Base-by-base conservation (phyloP, 2,113 vertebrate species). In the Lipophrys pholis region DNA sequence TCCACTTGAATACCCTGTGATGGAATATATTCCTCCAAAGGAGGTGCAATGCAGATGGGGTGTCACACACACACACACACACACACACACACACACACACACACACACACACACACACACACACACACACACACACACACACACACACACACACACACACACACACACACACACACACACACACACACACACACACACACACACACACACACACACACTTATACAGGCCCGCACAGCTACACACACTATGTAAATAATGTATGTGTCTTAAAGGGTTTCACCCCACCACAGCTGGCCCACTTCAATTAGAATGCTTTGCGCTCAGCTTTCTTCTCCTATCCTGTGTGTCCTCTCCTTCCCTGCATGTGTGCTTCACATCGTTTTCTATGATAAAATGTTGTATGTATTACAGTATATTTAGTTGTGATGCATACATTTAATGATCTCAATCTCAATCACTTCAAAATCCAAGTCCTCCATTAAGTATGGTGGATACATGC, bases 251-350 rank as follows among this genome's bases (percentile, higher is more conserved):
- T 94, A 93, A 93, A 94, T 94, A 93, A 94, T 93, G 87, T 83
- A 94, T 90, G 82, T 83, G 75, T 90, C 90, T 94, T 93, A 92
- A 93, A 94, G 91, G 86, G 85, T 92, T 90, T 90, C 84, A 78
- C 83, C 79, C 80, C 67, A 72, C 81, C 83, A 80, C 86, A 80
- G 82, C 82, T 91, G 88, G 87, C 92, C 92, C 89, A 89, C 77
- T 92, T 93, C 91, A 94, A 92, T 92, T 91, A 93, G 75, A 87
- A 85, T 50, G 39, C 78, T 65, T 83, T 74, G 75, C 81, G 53
- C 83, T 86, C 70, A 52, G 69, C 67, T 64, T 60, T 86, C 17
- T 53, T 40, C 41, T 75, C 61, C 39, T 63, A 56, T 53, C 75
- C 61, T 3, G 0, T 75, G 10, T 15, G 0, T 16, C 7, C 9